Percentiles rank a stretch among this genome's conserved stretches.
phyloP scores from a whole-genome alignment of 1,140 invertebrate species.

The Lordiphosa stackelbergi region DNA sequence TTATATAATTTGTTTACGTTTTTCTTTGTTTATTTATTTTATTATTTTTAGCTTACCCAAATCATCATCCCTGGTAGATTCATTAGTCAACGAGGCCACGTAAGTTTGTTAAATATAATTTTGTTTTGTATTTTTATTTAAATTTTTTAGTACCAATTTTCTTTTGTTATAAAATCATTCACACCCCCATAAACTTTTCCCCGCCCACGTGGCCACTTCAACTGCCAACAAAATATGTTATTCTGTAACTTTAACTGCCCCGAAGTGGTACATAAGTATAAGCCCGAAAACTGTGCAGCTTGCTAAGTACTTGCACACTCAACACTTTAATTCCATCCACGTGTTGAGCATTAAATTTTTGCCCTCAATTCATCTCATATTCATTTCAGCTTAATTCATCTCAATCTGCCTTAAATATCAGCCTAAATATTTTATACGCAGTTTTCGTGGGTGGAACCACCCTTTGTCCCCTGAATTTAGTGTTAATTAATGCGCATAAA shows the following conservation, averaged over 20 bases:
- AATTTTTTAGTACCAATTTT: conserved; percentile 25
- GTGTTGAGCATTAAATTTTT: conserved; percentile 41
- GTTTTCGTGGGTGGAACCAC: not conserved
- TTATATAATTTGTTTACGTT: not conserved
- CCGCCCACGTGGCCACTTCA: too few relatives aligned
- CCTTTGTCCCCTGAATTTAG: conserved; percentile 14
- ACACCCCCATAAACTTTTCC: not conserved
- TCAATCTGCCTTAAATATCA: conserved; percentile 70
- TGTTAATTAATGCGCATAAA: conserved; percentile 71
- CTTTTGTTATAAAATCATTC: conserved; percentile 36
- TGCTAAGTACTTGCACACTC: too few relatives aligned
- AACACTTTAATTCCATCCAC: conserved; percentile 26
- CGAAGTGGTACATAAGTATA: conserved; percentile 32
- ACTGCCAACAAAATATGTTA: not conserved
- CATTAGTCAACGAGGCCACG: conserved; percentile 68
- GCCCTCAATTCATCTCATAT: conserved; percentile 33
- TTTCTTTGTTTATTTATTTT: conserved; percentile 7
- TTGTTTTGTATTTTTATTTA: conserved; percentile 12
- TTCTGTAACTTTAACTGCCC: conserved; percentile 51
- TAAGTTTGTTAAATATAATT: conserved; percentile 40
- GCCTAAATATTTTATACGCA: conserved; percentile 66
- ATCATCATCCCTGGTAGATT: conserved; percentile 62
- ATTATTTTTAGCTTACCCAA: conserved; percentile 52
- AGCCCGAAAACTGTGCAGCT: too few relatives aligned
- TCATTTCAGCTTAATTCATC: conserved; percentile 65